These are phyloP conservation scores for Nymphicus hollandicus DNA, from an alignment of 2,113 vertebrate genomes.

Conservation along the genomic window DNA sequence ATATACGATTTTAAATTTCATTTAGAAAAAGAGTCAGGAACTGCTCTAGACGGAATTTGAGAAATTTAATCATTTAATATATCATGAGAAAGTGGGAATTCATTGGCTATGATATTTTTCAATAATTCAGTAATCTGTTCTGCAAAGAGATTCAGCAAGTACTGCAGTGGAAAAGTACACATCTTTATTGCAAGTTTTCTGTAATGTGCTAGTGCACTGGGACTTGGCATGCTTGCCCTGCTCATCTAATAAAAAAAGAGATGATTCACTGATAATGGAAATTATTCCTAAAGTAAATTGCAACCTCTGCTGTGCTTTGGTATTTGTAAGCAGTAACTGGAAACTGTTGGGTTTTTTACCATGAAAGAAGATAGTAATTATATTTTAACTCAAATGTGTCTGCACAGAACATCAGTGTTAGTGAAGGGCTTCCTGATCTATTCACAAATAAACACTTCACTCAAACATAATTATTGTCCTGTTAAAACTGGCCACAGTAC, in stretches of 20 bases:
- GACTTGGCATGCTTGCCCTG: constrained; percentile 25
- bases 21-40: not conserved
- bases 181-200: not conserved
- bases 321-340: constrained; percentile 39
- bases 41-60: not conserved
- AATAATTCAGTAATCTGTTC: not conserved
- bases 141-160: not conserved
- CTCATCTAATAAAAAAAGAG: constrained; percentile 11
- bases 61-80: not conserved
- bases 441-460: not conserved
- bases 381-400: not conserved
- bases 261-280: constrained; percentile 57
- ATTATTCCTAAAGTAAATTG: constrained; percentile 35
- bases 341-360: not conserved
- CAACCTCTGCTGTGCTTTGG: not conserved
- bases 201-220: not conserved
- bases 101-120: not conserved
- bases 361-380: not conserved
- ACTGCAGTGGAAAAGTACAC: constrained; percentile 20
- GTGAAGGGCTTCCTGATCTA: not conserved
- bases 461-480: not conserved
- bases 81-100: not conserved
- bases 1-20: not conserved
- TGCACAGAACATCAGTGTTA: not conserved
- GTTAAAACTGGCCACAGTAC: not conserved